Conservation (phyloP, 2,113 vertebrate genomes). For the Paratilapia polleni region DNA sequence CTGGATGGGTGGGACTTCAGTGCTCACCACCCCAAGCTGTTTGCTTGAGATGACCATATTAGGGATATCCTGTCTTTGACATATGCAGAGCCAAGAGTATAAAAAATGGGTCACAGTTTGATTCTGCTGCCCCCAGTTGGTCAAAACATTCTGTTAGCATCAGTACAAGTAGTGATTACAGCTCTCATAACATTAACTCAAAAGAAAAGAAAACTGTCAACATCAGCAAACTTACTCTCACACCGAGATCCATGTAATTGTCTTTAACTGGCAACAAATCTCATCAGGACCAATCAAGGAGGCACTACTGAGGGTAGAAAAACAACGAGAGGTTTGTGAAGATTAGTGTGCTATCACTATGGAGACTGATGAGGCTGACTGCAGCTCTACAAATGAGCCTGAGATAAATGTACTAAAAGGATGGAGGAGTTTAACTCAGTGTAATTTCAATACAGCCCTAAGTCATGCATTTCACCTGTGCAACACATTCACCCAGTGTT, state of each 20-base stretch:
- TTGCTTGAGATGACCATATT: background rate
- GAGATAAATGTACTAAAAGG: background rate
- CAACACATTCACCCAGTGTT: background rate
- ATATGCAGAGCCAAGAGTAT: background rate
- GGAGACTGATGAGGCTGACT: conserved; percentile 10
- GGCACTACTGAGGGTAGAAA: background rate
- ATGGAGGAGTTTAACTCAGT: background rate
- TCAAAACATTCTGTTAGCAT: background rate
- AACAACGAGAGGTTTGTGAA: background rate
- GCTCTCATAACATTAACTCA: background rate
- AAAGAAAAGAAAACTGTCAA: background rate
- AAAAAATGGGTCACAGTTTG: background rate
- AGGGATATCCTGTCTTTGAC: background rate
- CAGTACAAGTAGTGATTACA: background rate
- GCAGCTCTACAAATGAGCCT: background rate
- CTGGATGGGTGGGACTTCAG: background rate
- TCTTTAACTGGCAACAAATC: background rate
- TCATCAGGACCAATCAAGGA: conserved; percentile 10
- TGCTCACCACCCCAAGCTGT: background rate
- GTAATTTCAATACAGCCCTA: conserved; percentile 1
- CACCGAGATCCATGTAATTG: background rate
- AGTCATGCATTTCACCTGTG: background rate
- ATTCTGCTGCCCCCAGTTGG: background rate
- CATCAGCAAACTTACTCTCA: background rate
- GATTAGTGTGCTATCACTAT: conserved; percentile 17